Conservation (phyloP, 2,888 invertebrate species). For the Colletes collaris region DNA sequence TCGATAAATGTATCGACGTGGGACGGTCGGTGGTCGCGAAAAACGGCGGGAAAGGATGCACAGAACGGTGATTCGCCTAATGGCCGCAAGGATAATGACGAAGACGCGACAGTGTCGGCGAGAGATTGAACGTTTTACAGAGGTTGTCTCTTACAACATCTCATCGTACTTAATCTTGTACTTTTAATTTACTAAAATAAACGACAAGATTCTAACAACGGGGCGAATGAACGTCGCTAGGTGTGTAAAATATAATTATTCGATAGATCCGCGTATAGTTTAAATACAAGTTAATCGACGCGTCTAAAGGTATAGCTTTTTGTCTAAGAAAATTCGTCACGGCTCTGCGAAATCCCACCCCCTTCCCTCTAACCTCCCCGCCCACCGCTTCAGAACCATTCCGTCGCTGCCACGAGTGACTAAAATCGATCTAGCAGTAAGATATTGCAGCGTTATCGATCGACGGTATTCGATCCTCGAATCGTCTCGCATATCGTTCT, state of each 20-base stretch:
- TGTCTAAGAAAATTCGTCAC: conserved; percentile 13
- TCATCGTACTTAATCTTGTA: conserved; percentile 50
- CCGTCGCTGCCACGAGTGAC: conserved; percentile 10
- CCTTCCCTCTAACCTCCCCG: neutral
- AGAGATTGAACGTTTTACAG: conserved; percentile 47
- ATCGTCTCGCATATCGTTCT: conserved; percentile 17
- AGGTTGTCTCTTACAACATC: conserved; percentile 31
- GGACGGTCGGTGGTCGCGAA: conserved; percentile 5
- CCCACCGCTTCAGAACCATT: conserved; percentile 12
- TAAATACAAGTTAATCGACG: conserved; percentile 51
- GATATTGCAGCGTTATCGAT: conserved; percentile 31
- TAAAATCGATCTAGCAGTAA: conserved; percentile 31
- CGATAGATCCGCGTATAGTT: conserved; percentile 48
- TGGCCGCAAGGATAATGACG: conserved; percentile 50
- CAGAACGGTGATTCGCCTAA: conserved; percentile 33
- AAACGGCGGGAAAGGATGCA: conserved; percentile 42
- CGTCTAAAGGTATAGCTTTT: conserved; percentile 26
- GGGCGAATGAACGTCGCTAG: conserved; percentile 44
- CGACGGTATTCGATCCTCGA: conserved; percentile 22
- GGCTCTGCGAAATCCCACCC: neutral
- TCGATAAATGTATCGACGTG: conserved; percentile 3
- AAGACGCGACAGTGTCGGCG: conserved; percentile 45
- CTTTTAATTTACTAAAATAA: conserved; percentile 59
- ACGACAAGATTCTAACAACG: conserved; percentile 58
- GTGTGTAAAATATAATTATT: conserved; percentile 56